Evolutionary conservation across 1,140 invertebrate species (phyloP).

Genomic region (Drosophila pachea): DNA sequence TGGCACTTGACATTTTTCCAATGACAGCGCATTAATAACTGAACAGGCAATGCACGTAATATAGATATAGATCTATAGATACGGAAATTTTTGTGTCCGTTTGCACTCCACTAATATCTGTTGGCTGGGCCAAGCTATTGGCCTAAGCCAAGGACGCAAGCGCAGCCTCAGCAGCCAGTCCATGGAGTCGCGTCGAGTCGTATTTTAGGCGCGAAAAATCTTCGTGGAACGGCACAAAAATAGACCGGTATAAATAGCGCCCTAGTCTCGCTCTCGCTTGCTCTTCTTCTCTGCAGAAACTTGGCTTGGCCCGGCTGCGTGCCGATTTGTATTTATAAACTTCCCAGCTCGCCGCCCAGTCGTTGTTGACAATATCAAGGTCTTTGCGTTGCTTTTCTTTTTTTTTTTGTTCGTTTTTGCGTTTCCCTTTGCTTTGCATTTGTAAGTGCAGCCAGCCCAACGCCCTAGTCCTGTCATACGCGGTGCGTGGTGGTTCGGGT

Average conservation of each 20-base stretch:
- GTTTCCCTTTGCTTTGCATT: not conserved
- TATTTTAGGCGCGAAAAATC: constrained; percentile 55
- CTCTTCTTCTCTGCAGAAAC: not conserved
- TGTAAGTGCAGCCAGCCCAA: constrained; percentile 4
- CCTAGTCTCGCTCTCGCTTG: constrained; percentile 1
- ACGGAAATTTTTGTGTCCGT: not conserved
- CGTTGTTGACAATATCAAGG: constrained; percentile 69
- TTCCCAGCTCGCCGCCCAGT: constrained; percentile 35
- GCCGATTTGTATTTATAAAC: constrained; percentile 46
- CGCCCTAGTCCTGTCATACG: not conserved
- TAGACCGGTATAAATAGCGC: constrained; percentile 56
- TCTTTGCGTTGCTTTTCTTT: constrained; percentile 25
- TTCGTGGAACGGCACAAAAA: constrained; percentile 48
- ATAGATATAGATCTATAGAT: not conserved
- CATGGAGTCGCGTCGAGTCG: constrained; percentile 27
- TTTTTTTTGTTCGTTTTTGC: not conserved
- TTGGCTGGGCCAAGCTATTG: constrained; percentile 42
- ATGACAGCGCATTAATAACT: constrained; percentile 37
- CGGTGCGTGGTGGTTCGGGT: not conserved
- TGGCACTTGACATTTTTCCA: constrained; percentile 48
- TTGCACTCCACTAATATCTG: too few relatives aligned
- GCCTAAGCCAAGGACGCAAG: constrained; percentile 61
- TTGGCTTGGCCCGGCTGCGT: constrained; percentile 1
- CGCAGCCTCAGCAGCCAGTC: constrained; percentile 15
- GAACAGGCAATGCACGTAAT: not conserved